A percentile compares a stretch with the other conserved stretches of the same genome.
These are phyloP conservation scores for Bombus superbus DNA, from an alignment of 1,140 invertebrate genomes.

Conservation along the genomic window DNA sequence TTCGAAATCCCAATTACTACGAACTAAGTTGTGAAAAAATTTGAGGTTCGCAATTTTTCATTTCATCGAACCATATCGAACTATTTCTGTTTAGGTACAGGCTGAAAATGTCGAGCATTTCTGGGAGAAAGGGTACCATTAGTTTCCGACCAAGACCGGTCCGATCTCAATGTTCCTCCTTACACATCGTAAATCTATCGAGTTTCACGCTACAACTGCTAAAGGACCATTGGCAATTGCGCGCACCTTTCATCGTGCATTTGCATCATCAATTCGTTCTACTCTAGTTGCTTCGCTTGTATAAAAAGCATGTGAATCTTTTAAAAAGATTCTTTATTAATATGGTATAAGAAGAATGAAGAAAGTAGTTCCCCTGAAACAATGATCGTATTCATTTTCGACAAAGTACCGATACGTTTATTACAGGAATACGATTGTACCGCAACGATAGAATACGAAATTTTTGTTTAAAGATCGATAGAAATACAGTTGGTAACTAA, in stretches of 20 bases:
- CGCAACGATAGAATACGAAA: not conserved
- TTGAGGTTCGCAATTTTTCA: not conserved
- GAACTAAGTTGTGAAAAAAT: not conserved
- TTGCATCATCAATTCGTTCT: constrained; percentile 48
- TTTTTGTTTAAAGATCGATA: not conserved
- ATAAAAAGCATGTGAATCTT: not conserved
- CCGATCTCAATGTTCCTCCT: constrained; percentile 65
- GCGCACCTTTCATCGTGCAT: constrained; percentile 33
- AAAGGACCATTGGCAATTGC: constrained; percentile 62
- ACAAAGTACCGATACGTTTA: not conserved
- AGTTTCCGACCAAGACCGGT: constrained; percentile 50
- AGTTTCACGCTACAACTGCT: constrained; percentile 35
- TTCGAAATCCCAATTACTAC: not conserved
- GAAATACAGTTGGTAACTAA: not conserved
- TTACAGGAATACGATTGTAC: no score
- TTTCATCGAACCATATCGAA: constrained; percentile 41
- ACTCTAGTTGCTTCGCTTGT: constrained; percentile 16
- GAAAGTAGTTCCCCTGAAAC: not conserved
- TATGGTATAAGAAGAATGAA: not conserved
- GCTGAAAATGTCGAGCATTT: constrained; percentile 50
- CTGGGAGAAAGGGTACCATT: constrained; percentile 52
- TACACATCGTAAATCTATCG: constrained; percentile 57
- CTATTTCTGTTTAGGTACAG: constrained; percentile 57
- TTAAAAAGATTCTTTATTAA: not conserved
- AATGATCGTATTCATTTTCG: no score